Conservation (phyloP, 35 echinoderm and acorn worm genomes). For the Holothuria glaberrima region DNA sequence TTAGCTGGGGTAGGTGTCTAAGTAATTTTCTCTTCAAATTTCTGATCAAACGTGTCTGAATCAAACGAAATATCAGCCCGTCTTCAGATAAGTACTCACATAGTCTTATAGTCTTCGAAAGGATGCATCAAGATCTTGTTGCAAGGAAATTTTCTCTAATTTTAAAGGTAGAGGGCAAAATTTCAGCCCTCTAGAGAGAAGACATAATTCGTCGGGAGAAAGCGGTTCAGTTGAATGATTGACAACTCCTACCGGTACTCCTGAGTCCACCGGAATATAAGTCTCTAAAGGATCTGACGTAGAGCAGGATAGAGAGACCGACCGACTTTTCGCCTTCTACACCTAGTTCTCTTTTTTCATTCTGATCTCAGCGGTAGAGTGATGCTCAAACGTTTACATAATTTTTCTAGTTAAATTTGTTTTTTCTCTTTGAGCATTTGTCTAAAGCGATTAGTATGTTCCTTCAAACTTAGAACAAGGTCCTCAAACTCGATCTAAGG, state of each 20-base stretch:
- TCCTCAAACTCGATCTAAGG: no score
- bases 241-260: no score
- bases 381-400: no score
- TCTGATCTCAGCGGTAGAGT: no score
- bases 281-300: neutral
- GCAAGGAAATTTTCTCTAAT: neutral
- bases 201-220: neutral
- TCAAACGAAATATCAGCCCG: neutral
- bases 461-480: no score
- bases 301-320: neutral
- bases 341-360: no score
- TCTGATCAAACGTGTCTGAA: neutral
- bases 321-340: neutral
- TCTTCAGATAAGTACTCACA: neutral
- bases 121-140: neutral
- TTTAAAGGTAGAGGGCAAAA: conserved; percentile 7
- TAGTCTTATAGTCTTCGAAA: neutral
- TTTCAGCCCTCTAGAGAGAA: neutral
- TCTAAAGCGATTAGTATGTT: no score
- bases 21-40: neutral
- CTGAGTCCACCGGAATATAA: neutral
- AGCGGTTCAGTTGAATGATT: neutral
- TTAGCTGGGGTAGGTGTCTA: neutral
- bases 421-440: no score
- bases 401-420: no score